Base-by-base conservation (phyloP, 2,113 vertebrate species). In the Embiotoca jacksoni region DNA sequence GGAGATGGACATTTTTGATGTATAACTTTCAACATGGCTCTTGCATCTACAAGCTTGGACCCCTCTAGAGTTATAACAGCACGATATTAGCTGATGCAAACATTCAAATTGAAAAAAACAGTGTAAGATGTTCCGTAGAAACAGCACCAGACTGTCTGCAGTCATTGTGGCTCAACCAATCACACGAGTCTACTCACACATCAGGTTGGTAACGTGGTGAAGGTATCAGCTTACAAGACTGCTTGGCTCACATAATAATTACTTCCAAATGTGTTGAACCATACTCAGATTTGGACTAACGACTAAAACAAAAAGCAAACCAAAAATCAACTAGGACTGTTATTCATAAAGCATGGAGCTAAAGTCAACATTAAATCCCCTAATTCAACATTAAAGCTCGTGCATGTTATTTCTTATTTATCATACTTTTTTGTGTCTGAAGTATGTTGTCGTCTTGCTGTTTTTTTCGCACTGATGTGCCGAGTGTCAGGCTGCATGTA, bases 181-280 rank as follows among this genome's bases (percentile, higher is more conserved):
- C 63, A 75, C 32, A 76, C 35, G 7, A 37, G 72, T 46, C 63
- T 16, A 15, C 54, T 66, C 65, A 84, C 72, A 58, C 52, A 82
- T 77, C 76, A 80, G 75, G 83, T 87, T 89, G 65, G 61, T 75
- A 74, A 88, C 13, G 68, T 35, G 14, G 64, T 70, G 41, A 78
- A 79, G 70, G 60, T 68, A 50, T 88, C 78, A 30, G 33, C 49
- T 90, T 83, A 72, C 81, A 36, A 32, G 64, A 52, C 60, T 13
- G 41, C 54, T 2, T 9, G 46, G n/a, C 56, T 72, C 47, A 13
- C 37, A 50, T 23, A 37, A 53, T 59, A 72, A 84, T 78, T 36
- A 67, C 64, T 82, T 75, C 79, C 78, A 84, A 84, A 86, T 79
- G 70, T 66, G 30, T 39, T 52, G 39, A 56, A 55, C 30, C 57